Conservation (phyloP, 2,888 invertebrate species). For the Junonia oenone region DNA sequence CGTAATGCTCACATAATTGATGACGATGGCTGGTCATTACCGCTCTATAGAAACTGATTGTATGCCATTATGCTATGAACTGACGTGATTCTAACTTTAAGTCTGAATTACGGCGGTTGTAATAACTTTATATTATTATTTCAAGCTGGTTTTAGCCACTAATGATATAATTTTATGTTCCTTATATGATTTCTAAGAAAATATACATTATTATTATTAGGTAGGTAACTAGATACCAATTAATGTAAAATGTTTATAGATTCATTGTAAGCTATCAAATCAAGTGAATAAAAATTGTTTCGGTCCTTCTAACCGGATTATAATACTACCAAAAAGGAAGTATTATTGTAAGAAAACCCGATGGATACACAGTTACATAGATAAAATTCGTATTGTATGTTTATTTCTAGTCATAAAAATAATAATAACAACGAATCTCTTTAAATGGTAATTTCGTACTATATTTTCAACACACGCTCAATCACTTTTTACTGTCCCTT, state of each 20-base stretch:
- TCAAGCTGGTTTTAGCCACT: not conserved
- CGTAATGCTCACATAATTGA: conserved; percentile 16
- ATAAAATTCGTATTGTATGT: too few relatives aligned
- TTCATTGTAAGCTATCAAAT: too few relatives aligned
- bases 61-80: not conserved
- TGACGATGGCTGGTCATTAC: conserved; percentile 20
- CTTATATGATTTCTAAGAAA: not conserved
- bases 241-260: too few relatives aligned
- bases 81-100: conserved; percentile 2
- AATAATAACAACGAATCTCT: too few relatives aligned
- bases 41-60: conserved; percentile 24
- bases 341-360: too few relatives aligned
- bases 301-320: too few relatives aligned
- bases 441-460: not conserved
- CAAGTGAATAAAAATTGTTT: too few relatives aligned
- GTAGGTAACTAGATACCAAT: not conserved
- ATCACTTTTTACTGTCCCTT: not conserved
- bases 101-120: not conserved
- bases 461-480: not conserved
- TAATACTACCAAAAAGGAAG: too few relatives aligned
- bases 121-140: not conserved
- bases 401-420: too few relatives aligned
- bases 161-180: not conserved
- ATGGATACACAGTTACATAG: too few relatives aligned
- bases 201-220: not conserved